Evolutionary conservation across 1,140 invertebrate genomes (phyloP).

Genomic region (Lethocerus indicus): DNA sequence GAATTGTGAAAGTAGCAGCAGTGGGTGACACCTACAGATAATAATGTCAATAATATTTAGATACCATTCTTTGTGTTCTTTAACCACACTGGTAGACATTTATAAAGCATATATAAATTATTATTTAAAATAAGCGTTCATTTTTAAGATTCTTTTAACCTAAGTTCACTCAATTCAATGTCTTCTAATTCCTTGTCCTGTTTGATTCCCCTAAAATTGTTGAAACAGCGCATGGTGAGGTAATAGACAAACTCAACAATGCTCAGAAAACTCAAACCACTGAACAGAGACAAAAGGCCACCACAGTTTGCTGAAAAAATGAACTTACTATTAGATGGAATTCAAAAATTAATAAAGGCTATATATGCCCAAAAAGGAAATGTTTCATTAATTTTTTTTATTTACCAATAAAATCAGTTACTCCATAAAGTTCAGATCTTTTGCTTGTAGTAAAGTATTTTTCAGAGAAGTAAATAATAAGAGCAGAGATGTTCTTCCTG

Average conservation of each 20-base stretch:
- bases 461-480: constrained; percentile 39
- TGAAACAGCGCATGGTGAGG: too few relatives aligned
- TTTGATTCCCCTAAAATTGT: too few relatives aligned
- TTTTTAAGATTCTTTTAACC: too few relatives aligned
- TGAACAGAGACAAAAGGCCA: constrained; percentile 19
- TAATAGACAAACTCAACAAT: constrained; percentile 20
- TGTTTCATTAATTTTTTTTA: background rate
- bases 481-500: constrained; percentile 22
- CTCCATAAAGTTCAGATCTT: constrained; percentile 39
- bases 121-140: too few relatives aligned
- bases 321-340: background rate
- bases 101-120: too few relatives aligned
- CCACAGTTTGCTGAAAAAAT: constrained; percentile 27
- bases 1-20: too few relatives aligned
- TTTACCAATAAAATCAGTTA: constrained; percentile 33
- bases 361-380: background rate
- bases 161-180: too few relatives aligned
- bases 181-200: too few relatives aligned
- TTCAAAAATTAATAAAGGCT: background rate
- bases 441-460: constrained; percentile 40
- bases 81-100: too few relatives aligned
- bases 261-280: constrained; percentile 21
- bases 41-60: too few relatives aligned
- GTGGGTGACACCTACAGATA: too few relatives aligned
- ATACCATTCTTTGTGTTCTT: too few relatives aligned